Base-by-base conservation (phyloP, 2,888 invertebrate species). In the Salpingus planirostris region DNA sequence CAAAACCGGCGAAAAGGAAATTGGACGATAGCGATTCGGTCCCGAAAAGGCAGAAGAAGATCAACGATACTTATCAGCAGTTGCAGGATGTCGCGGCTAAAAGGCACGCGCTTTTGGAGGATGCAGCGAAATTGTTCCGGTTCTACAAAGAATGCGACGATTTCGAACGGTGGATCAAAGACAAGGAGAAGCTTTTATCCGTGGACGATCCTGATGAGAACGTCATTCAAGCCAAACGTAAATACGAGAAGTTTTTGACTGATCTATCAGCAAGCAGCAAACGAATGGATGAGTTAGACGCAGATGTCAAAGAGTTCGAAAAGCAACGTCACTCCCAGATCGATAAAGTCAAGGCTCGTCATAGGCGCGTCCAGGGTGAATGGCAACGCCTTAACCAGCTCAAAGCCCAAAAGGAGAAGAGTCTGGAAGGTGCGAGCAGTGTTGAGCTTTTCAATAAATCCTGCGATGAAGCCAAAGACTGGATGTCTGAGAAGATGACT, bases 71-170 rank as follows among this genome's bases (percentile, higher is more conserved):
- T 2, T 95, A 93, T 55, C 74, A 78, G 27, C 80, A 89, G 46
- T 74, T 96, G 3, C 74, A 83, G 31, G 76, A 85, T 34, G 71
- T 89, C 37, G 89, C 92, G 0, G 70, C 79, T 50, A 77, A 80
- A 13, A 76, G 96, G 0, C 83, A 86, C 42, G 80, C 83, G 0
- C 75, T 90, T 21, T 70, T 97, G 3, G 90, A 91, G 48, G 96
- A 96, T 58, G 87, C 95, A 0, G 90, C 93, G 49, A 78, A 88
- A 48, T 68, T 96, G 34, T 95, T 87, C 66, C 84, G 84, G 31
- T 95, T 97, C 70, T 93, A 90, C 66, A 78, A 88, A 6, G 96
- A 97, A 59, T 97, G 97, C 64, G 95, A 96, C 54, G 93, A 93
- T 65, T 95, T 98, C 59, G 95, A 96, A 63, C 81, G 81, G 49